Evolutionary conservation across 2,888 invertebrate genomes (phyloP).

Genomic region (Eurytoma californica): DNA sequence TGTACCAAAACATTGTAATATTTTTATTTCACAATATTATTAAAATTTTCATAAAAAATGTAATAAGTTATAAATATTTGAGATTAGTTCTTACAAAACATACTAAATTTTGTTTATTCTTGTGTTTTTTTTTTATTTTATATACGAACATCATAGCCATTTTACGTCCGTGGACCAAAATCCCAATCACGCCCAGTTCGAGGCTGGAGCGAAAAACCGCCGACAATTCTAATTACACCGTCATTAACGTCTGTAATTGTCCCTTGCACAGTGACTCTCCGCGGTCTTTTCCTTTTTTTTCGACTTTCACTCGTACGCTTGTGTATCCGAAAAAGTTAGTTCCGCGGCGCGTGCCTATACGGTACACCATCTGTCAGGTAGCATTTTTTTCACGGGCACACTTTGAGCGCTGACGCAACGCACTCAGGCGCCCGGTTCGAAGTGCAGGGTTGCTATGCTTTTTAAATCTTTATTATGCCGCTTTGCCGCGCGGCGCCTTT

Average conservation of each 20-base stretch:
- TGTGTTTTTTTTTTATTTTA: too few relatives aligned
- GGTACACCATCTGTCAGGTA: not conserved
- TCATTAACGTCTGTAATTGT: slow-evolving; percentile 48
- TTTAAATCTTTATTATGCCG: not conserved
- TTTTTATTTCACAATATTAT: too few relatives aligned
- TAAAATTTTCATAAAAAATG: too few relatives aligned
- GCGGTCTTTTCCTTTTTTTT: slow-evolving; percentile 8
- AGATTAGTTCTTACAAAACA: too few relatives aligned
- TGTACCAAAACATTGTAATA: too few relatives aligned
- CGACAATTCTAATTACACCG: slow-evolving; percentile 38
- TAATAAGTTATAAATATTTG: too few relatives aligned
- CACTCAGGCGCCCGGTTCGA: not conserved
- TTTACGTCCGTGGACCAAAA: not conserved
- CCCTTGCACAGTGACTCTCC: slow-evolving; percentile 4
- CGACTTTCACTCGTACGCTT: slow-evolving; percentile 34
- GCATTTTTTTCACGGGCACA: not conserved
- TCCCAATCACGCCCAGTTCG: not conserved
- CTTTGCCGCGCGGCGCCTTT: not conserved
- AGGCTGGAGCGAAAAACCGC: slow-evolving; percentile 12
- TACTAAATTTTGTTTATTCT: too few relatives aligned
- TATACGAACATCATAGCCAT: too few relatives aligned
- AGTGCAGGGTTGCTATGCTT: not conserved
- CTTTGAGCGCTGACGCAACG: not conserved
- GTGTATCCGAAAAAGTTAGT: not conserved
- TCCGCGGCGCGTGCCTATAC: slow-evolving; percentile 3